phyloP scores from a whole-genome alignment of 2,797 vertebrate species.

The Onychomys torridus region DNA sequence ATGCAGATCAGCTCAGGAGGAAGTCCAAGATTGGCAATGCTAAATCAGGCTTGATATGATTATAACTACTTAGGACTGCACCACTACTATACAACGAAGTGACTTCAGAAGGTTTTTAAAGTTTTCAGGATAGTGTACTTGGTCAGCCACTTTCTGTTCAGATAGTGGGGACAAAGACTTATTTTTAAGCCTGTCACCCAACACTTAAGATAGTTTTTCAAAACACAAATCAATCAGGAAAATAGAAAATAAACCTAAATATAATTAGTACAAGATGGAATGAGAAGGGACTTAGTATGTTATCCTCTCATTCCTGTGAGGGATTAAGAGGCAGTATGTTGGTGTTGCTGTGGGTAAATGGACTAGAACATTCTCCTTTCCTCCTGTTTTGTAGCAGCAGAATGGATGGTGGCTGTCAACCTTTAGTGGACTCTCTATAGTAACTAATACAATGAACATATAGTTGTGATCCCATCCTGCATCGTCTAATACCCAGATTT shows the following conservation, averaged over 20 bases:
- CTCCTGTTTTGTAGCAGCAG: background rate
- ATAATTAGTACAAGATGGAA: background rate
- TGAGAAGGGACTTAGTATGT: background rate
- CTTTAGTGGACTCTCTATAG: background rate
- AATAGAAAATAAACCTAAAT: background rate
- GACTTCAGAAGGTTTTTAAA: slow-evolving; percentile 7
- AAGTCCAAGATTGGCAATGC: slow-evolving; percentile 31
- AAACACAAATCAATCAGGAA: background rate
- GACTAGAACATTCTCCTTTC: background rate
- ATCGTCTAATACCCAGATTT: background rate
- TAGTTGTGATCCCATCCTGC: background rate
- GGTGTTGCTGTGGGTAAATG: background rate
- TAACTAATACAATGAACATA: background rate
- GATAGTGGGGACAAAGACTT: background rate
- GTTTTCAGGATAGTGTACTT: background rate
- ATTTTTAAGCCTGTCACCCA: background rate
- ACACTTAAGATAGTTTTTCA: background rate
- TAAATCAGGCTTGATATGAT: slow-evolving; percentile 2
- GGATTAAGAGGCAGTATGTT: background rate
- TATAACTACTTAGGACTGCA: background rate
- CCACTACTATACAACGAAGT: background rate
- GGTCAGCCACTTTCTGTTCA: background rate
- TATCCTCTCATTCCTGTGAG: background rate
- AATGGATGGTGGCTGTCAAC: background rate
- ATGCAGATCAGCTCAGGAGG: background rate